Conservation (phyloP, 2,797 vertebrate genomes). For the Acanthis flammea region DNA sequence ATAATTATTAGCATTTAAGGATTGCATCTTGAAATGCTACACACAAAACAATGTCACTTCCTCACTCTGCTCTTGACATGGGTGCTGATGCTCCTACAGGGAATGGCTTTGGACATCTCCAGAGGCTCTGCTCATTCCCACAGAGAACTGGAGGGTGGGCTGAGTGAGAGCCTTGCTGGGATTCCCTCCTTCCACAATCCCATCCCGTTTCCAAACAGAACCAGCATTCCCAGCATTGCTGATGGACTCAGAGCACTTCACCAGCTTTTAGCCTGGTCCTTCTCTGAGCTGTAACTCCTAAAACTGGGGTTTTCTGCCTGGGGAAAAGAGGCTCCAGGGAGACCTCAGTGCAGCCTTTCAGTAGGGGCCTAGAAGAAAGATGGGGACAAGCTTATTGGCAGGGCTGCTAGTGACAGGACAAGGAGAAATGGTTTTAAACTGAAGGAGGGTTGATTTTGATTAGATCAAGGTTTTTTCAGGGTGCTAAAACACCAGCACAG, state of each 20-base stretch:
- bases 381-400: neutral
- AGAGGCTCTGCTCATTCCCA: neutral
- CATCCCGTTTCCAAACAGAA: neutral
- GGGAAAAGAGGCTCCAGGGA: neutral
- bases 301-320: neutral
- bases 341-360: neutral
- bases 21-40: neutral
- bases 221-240: neutral
- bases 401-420: neutral
- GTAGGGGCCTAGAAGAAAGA: neutral
- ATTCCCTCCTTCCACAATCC: neutral
- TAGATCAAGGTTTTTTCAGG: neutral
- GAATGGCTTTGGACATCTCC: neutral
- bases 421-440: neutral
- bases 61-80: neutral
- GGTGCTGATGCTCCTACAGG: neutral
- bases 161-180: neutral
- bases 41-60: neutral
- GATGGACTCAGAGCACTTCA: neutral
- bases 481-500: neutral
- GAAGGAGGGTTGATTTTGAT: neutral
- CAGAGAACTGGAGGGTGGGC: neutral
- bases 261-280: neutral
- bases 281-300: neutral
- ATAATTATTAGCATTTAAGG: neutral